Evolutionary conservation across 2,797 vertebrate species (phyloP).

Genomic region (Galaxias olidus): DNA sequence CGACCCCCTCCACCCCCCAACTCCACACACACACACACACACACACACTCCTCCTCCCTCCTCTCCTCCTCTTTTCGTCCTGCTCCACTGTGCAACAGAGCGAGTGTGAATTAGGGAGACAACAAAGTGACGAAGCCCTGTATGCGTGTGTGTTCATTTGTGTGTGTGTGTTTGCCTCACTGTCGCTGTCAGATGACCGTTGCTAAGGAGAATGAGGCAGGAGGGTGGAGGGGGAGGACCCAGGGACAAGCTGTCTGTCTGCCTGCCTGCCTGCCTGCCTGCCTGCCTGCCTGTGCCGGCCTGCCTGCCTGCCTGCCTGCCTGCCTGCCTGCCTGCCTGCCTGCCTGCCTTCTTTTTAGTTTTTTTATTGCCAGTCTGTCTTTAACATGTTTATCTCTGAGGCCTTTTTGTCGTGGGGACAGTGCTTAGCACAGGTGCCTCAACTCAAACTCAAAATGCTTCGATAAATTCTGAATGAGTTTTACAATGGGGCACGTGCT

Average conservation of each 20-base stretch:
- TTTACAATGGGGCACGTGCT: not conserved
- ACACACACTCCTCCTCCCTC: conserved; percentile 23
- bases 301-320: conserved; percentile 26
- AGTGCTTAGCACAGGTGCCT: not conserved
- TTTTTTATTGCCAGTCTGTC: no score
- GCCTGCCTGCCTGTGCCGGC: no score
- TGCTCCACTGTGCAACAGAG: conserved; percentile 10
- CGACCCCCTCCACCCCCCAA: no score
- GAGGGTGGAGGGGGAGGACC: conserved; percentile 27
- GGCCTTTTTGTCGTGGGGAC: conserved; percentile 11
- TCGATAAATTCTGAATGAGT: no score
- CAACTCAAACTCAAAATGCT: no score
- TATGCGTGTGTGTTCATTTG: conserved; percentile 22
- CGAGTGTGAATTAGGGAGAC: conserved; percentile 11
- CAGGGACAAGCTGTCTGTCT: conserved; percentile 13
- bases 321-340: conserved; percentile 36
- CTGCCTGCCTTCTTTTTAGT: conserved; percentile 12
- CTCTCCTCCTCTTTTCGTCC: conserved; percentile 7
- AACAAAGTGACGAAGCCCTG: conserved; percentile 5
- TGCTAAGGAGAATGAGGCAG: conserved; percentile 53
- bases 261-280: conserved; percentile 36
- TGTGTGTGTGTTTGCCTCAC: conserved; percentile 44
- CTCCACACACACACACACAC: conserved; percentile 9
- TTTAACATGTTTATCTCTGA: not conserved
- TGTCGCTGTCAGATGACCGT: conserved; percentile 70